Evolutionary conservation across 2,888 invertebrate species (phyloP), one percentile per base, ranked within the genome.

Genomic region (Frankliniella intonsa): DNA sequence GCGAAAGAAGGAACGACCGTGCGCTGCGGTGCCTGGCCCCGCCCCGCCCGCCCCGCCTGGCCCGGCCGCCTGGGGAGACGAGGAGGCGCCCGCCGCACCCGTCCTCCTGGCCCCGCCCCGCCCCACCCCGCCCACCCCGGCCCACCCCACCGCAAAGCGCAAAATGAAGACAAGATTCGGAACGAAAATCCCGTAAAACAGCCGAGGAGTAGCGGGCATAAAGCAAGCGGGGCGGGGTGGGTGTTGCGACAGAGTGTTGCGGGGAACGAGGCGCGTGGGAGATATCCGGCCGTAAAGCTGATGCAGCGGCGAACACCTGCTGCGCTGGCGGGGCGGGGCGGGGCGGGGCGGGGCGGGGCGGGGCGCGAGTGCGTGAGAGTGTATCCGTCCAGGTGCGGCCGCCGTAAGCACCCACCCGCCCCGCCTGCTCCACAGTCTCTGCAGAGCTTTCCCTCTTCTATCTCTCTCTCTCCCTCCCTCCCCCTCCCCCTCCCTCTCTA

Each of bases 161-260:
- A 76, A 25, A 76, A 76, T 76, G 69, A 76, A 76, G 69, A 76
- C 69, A 76, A 76, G 69, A 76, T 76, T 76, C 25, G 69, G 69
- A 76, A 76, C 17, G 69, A 76, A 25, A 76, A 76, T 76, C 69
- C 69, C 69, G 69, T 76, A 76, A 76, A 76, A 76, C 69, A 25
- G 38, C 38, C 38, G 38, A 38, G 69, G 25, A 76, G 25, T 25
- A 22, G 62, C 62, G 17, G 19, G 17, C 62, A 62, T 62, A 62
- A 62, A 62, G 62, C 62, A 22, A 38, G 38, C 3, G 3, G 38
- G 38, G 38, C 38, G 38, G 38, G 38, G 38, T 38, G 38, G 38
- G 38, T 38, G 38, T 38, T 38, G 38, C 38, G 38, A 38, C 38
- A 38, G 38, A 38, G 38, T 38, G 38, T 38, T 38, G 38, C 38